Evolutionary conservation across 1,140 invertebrate species (phyloP).

Genomic region (Zaprionus africanus): DNA sequence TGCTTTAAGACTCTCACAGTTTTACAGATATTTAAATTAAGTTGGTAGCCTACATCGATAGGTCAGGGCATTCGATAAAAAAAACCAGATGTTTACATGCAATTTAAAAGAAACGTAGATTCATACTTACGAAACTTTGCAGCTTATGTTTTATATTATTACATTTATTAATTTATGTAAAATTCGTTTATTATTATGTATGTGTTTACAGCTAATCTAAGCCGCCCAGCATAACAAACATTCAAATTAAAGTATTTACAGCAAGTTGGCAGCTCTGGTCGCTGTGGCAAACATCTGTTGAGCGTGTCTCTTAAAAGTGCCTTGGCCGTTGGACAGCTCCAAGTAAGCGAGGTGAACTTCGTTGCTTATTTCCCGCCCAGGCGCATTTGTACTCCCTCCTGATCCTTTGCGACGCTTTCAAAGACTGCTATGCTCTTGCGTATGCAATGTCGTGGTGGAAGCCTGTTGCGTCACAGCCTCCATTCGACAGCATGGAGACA

Average conservation of each 20-base stretch:
- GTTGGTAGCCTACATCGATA: too few relatives aligned
- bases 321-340: not conserved
- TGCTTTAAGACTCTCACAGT: too few relatives aligned
- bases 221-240: not conserved
- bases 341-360: not conserved
- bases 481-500: conserved; percentile 22
- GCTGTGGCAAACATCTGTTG: not conserved
- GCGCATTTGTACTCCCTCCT: not conserved
- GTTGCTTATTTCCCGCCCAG: not conserved
- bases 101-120: too few relatives aligned
- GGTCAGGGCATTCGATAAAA: too few relatives aligned
- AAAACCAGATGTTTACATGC: too few relatives aligned
- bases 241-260: not conserved
- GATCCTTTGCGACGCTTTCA: not conserved
- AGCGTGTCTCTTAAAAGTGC: not conserved
- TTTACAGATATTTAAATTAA: too few relatives aligned
- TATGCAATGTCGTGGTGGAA: not conserved
- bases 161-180: too few relatives aligned
- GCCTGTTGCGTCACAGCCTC: conserved; percentile 59
- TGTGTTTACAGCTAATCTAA: too few relatives aligned
- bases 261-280: not conserved
- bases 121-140: too few relatives aligned
- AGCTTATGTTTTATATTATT: too few relatives aligned
- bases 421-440: not conserved
- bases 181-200: too few relatives aligned